Conservation (phyloP, 2,113 vertebrate species). For the Etheostoma spectabile region DNA sequence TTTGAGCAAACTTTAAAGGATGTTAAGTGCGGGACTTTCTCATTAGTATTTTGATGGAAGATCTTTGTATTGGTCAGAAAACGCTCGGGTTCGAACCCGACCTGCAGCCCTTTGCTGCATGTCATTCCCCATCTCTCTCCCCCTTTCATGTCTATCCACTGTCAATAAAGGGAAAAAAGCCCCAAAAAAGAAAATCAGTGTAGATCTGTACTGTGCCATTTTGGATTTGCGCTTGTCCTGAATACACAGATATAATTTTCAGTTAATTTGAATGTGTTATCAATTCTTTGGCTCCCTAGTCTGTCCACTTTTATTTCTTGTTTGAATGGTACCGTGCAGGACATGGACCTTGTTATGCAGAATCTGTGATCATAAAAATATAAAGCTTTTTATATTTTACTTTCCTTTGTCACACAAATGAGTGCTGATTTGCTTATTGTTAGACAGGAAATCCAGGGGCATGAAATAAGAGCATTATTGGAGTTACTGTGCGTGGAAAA, state of each 20-base stretch:
- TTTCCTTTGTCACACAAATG: not conserved
- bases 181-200: not conserved
- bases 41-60: constrained; percentile 1
- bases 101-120: too few species aligned
- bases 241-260: constrained; percentile 53
- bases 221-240: constrained; percentile 40
- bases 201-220: constrained; percentile 21
- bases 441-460: not conserved
- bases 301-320: constrained; percentile 9
- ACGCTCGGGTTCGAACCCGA: not conserved
- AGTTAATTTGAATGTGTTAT: constrained; percentile 43
- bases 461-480: not conserved
- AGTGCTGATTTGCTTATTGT: not conserved
- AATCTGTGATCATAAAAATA: not conserved
- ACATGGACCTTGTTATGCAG: not conserved
- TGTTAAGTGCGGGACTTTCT: constrained; percentile 21
- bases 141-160: too few species aligned
- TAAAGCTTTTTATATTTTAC: not conserved
- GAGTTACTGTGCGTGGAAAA: not conserved
- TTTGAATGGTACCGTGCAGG: not conserved
- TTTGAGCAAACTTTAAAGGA: not conserved
- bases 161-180: too few species aligned
- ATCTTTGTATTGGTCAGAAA: constrained; percentile 34
- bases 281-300: constrained; percentile 13
- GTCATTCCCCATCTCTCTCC: too few species aligned